phyloP scores from a whole-genome alignment of 2,113 vertebrate species.

The Scytalopus superciliaris region DNA sequence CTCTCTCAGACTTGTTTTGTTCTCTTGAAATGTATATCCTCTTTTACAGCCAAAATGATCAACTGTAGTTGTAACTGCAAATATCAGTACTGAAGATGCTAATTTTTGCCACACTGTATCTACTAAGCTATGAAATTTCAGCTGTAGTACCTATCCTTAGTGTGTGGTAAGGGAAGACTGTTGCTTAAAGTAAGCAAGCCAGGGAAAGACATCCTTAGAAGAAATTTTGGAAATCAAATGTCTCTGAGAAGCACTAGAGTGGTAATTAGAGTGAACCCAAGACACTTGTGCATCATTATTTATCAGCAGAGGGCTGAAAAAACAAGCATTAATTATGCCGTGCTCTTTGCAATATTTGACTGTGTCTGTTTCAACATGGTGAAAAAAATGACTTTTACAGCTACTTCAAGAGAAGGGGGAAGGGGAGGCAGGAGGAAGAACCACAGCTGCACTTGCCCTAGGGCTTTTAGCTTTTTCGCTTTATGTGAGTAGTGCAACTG shows the following conservation, averaged over 20 bases:
- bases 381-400: not conserved
- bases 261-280: not conserved
- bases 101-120: not conserved
- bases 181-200: not conserved
- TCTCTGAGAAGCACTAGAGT: not conserved
- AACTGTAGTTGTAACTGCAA: not conserved
- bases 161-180: not conserved
- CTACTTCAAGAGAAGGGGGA: not conserved
- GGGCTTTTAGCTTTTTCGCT: slow-evolving; percentile 11
- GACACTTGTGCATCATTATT: not conserved
- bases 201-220: not conserved
- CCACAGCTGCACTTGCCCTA: not conserved
- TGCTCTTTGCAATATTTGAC: not conserved
- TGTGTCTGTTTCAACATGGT: not conserved
- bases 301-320: not conserved
- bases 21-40: not conserved
- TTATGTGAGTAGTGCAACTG: not conserved
- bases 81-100: not conserved
- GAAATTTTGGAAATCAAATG: not conserved
- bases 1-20: not conserved
- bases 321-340: not conserved
- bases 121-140: not conserved
- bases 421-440: not conserved
- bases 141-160: not conserved
- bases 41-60: not conserved